phyloP scores from a whole-genome alignment of 2,113 vertebrate species.

The Mustela lutreola region DNA sequence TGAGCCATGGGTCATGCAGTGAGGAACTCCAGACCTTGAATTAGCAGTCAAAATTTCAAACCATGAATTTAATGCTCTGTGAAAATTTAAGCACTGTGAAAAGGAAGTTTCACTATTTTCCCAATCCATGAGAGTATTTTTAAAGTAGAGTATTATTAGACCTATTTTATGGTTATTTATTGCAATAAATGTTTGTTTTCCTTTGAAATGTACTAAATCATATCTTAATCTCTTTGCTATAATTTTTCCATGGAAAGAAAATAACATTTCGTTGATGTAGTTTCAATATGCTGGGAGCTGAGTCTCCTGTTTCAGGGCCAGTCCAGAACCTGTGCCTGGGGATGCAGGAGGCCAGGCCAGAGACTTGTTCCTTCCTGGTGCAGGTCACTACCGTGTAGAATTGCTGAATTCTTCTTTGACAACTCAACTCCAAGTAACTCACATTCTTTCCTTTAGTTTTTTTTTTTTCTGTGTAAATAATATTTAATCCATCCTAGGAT shows the following conservation, averaged over 20 bases:
- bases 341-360: background rate
- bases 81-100: conserved; percentile 36
- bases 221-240: conserved; percentile 70
- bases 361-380: conserved; percentile 47
- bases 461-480: conserved; percentile 41
- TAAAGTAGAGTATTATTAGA: conserved; percentile 63
- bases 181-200: conserved; percentile 75
- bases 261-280: conserved; percentile 72
- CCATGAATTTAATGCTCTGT: conserved; percentile 55
- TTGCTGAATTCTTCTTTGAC: conserved; percentile 65
- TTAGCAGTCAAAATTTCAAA: background rate
- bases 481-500: conserved; percentile 8
- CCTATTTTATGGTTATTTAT: conserved; percentile 74
- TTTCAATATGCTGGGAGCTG: conserved; percentile 69
- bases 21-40: background rate
- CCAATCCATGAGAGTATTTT: conserved; percentile 61
- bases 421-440: conserved; percentile 72
- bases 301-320: conserved; percentile 65
- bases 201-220: conserved; percentile 77
- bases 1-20: background rate
- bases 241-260: conserved; percentile 81
- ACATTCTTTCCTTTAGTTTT: conserved; percentile 74
- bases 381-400: conserved; percentile 19
- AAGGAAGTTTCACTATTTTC: conserved; percentile 57
- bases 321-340: conserved; percentile 38